phyloP scores from a whole-genome alignment of 2,113 vertebrate genomes.

The Theropithecus gelada region DNA sequence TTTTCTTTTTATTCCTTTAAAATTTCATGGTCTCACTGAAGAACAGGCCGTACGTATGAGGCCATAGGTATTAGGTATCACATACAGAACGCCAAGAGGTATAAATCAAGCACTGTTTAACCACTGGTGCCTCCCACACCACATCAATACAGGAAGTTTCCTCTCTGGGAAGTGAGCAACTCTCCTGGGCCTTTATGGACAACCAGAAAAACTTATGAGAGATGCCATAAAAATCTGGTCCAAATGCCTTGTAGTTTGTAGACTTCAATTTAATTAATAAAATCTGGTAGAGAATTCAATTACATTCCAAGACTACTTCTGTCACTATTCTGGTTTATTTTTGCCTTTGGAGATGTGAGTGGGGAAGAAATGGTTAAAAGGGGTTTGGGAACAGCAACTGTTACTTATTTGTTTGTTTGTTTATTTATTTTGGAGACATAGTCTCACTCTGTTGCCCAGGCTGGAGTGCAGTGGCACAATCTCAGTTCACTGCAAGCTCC shows the following conservation, averaged over 20 bases:
- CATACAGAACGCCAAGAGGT: not conserved
- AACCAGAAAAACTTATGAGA: not conserved
- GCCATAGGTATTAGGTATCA: not conserved
- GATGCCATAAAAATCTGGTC: not conserved
- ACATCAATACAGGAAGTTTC: not conserved
- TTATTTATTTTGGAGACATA: no score
- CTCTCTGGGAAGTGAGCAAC: not conserved
- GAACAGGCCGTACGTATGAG: no score
- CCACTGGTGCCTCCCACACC: not conserved
- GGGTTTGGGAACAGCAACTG: not conserved
- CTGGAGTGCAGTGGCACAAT: no score
- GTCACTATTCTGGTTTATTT: not conserved
- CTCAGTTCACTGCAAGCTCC: no score
- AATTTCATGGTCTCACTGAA: not conserved
- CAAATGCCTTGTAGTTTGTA: not conserved
- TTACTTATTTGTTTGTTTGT: not conserved
- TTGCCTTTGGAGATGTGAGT: not conserved
- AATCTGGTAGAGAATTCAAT: not conserved
- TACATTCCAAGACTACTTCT: not conserved
- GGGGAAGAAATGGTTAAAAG: not conserved
- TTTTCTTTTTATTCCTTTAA: not conserved
- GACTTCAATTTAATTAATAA: constrained; percentile 12
- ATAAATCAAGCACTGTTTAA: not conserved
- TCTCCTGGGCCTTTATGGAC: not conserved
- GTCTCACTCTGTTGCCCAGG: no score